Evolutionary conservation across 2,888 invertebrate genomes (phyloP), one percentile per base, ranked within the genome.

Genomic region (Drosophila peninsularis): DNA sequence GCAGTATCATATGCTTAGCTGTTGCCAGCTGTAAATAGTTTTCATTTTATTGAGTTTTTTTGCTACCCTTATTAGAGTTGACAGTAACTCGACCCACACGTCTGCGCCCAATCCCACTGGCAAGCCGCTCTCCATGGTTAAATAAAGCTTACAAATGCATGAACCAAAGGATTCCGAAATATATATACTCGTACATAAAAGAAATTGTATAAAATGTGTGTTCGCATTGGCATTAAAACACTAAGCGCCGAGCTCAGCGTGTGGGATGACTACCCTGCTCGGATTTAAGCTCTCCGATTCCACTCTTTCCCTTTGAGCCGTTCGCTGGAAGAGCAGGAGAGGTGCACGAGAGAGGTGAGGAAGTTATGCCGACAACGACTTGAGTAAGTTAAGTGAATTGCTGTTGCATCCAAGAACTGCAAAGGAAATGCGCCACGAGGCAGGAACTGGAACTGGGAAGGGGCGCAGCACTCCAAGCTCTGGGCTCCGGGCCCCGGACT

Each of bases 361-460:
- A 87, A 87, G 83, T 81, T 87, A 87, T 83, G 83, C 87, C 85
- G 87, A 82, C 83, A 88, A 88, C 87, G 89, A 83, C 83, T 83
- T 81, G 89, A 87, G 89, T 83, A 81, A 88, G 84, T 88, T 83
- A 88, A 87, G 83, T 83, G 89, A 83, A 88, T 87, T 83, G 83
- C 87, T 73, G 84, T 68, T 81, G 83, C 61, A 70, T 72, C 70
- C 68, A 62, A 66, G 61, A 62, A 45, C 60, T 53, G 80, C 63
- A 72, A 75, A 71, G 79, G 69, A 83, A 86, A 85, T 71, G 77
- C 63, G 44, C 52, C 52, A 45, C 45, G 34, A 37, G 47, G 21
- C 82, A 39, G 50, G 66, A 57, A 61, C 50, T 54, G 64, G 55
- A 56, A 52, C 50, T 17, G 47, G 32, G 19, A 50, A 53, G 24